Conservation (phyloP, 1,140 invertebrate genomes). For the Chionoecetes opilio region DNA sequence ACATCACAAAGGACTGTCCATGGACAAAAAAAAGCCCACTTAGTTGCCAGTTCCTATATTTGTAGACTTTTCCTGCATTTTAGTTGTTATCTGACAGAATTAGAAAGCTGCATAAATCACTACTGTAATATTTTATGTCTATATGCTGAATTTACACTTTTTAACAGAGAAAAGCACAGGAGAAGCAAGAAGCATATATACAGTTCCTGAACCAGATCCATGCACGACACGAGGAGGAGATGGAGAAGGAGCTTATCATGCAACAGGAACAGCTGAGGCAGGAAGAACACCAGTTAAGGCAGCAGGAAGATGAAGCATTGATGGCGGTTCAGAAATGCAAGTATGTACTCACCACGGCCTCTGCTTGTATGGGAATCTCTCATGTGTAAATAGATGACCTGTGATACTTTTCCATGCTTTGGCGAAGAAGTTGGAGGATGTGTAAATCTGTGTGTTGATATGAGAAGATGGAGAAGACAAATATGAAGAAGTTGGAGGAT, state of each 20-base stretch:
- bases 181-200: not conserved
- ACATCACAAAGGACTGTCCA: no score
- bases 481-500: no score
- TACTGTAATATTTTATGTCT: not conserved
- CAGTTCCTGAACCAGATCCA: not conserved
- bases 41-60: no score
- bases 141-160: slow-evolving; percentile 13
- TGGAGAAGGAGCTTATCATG: not conserved
- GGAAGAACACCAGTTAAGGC: slow-evolving; percentile 12
- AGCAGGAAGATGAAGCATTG: slow-evolving; percentile 49
- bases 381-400: no score
- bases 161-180: slow-evolving; percentile 21
- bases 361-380: no score
- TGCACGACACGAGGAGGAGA: not conserved
- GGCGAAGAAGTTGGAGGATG: no score
- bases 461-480: no score
- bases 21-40: no score
- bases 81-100: not conserved
- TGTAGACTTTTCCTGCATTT: no score
- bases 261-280: slow-evolving; percentile 25
- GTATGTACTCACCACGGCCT: slow-evolving; percentile 20
- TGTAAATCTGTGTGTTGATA: no score
- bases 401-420: no score
- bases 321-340: slow-evolving; percentile 16
- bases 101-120: not conserved